A percentile compares a stretch with the other conserved stretches of the same genome.
These are phyloP conservation scores for Bugula neritina DNA, from an alignment of 2,888 invertebrate genomes.

Conservation along the genomic window DNA sequence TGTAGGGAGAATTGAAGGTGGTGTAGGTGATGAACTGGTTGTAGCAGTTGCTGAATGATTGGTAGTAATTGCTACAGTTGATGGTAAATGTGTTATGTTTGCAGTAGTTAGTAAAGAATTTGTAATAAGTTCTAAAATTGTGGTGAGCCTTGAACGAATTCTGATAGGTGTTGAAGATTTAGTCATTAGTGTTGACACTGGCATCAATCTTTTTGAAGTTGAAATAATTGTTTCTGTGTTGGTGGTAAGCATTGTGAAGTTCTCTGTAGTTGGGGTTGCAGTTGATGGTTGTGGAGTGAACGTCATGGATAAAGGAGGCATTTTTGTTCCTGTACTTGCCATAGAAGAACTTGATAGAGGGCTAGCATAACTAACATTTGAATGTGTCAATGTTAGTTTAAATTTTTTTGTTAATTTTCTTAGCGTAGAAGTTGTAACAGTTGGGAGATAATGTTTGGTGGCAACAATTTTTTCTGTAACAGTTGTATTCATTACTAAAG, in stretches of 20 bases:
- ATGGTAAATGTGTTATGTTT: too few species aligned
- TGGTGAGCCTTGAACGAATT: background rate
- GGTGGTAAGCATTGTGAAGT: too few species aligned
- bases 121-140: background rate
- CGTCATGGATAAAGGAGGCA: background rate
- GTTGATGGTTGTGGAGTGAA: background rate
- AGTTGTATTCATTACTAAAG: too few species aligned
- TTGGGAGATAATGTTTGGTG: too few species aligned
- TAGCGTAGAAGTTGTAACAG: background rate
- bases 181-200: background rate
- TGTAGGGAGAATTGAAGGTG: too few species aligned
- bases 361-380: too few species aligned
- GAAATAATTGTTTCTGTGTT: background rate
- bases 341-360: too few species aligned
- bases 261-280: too few species aligned
- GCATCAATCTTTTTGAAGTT: background rate
- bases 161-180: background rate
- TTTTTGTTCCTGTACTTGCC: too few species aligned
- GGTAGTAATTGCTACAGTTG: background rate
- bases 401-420: too few species aligned
- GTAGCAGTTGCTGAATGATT: background rate
- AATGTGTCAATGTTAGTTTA: too few species aligned
- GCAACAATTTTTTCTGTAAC: too few species aligned
- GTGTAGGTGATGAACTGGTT: background rate
- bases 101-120: background rate